Evolutionary conservation across 2,797 vertebrate species (phyloP), one percentile per base, ranked within the genome.

Genomic region (Siniperca obscura): DNA sequence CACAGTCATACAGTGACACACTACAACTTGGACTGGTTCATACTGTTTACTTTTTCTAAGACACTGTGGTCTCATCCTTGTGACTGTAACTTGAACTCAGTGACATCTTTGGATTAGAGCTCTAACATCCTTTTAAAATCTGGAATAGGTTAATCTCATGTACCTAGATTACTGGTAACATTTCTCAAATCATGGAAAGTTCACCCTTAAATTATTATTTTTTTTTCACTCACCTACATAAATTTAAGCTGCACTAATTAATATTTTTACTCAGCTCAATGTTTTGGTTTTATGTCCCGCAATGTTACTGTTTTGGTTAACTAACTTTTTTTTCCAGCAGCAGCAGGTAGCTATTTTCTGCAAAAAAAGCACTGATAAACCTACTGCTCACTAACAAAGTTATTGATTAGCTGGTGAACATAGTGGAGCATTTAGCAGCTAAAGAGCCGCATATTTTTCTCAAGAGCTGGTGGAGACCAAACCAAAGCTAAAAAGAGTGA

Each of bases 1-100:
- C 60, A 65, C 59, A 36, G 13, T 50, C 70, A 50, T 7, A 5
- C 22, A 30, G 3, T 7, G 34, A 46, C 57, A 21, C 56, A 30
- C n/a, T 53, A 56, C 4, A 14, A 13, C 44, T 75, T 59, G 25
- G 52, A 76, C 61, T 67, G 46, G 10, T 6, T 68, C 14, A n/a
- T 44, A 9, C 34, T 75, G 70, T 84, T 77, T 38, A 74, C 46
- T 16, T 75, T n/a, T 44, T 57, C 22, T 55, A 8, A 60, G 7
- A 65, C 70, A 25, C 27, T 1, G 4, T 14, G 5, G 19, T 25
- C 27, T 40, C 30, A 25, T 61, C 19, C n/a, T 22, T 4, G 11
- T 40, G n/a, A n/a, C 11, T 57, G 44, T 53, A 16, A 62, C 19
- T 48, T 56, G 11, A 60, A 40, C 14, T 9, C n/a, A n/a, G n/a